phyloP scores from a whole-genome alignment of 2,797 vertebrate species.

The Falco berigora region DNA sequence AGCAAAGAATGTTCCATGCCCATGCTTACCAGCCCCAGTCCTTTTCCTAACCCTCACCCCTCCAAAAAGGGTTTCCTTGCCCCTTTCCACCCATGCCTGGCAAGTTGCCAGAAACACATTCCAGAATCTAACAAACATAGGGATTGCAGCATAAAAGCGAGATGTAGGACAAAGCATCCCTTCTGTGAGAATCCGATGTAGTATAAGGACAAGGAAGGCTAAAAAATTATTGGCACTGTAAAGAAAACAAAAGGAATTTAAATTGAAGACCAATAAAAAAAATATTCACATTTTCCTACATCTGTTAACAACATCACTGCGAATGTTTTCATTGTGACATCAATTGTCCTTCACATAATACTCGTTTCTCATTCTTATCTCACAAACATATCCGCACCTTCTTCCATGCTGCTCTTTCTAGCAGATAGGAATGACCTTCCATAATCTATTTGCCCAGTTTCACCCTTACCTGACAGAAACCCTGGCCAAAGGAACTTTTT shows the following conservation, averaged over 20 bases:
- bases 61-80: not conserved
- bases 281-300: constrained; percentile 36
- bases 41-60: not conserved
- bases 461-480: not conserved
- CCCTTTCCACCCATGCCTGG: not conserved
- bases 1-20: constrained; percentile 5
- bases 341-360: constrained; percentile 13
- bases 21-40: not conserved
- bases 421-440: not conserved
- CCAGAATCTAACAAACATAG: not conserved
- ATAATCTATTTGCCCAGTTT: not conserved
- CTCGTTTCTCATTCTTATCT: constrained; percentile 25
- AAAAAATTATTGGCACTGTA: constrained; percentile 2
- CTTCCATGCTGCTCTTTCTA: not conserved
- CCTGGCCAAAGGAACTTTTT: not conserved
- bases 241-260: constrained; percentile 37
- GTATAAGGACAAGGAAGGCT: not conserved
- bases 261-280: constrained; percentile 13
- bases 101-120: not conserved
- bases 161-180: not conserved
- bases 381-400: not conserved
- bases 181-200: not conserved
- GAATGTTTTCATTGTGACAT: constrained; percentile 42
- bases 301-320: constrained; percentile 42
- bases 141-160: not conserved